phyloP scores from a whole-genome alignment of 2,888 invertebrate species.

The Calameuta pallipes region DNA sequence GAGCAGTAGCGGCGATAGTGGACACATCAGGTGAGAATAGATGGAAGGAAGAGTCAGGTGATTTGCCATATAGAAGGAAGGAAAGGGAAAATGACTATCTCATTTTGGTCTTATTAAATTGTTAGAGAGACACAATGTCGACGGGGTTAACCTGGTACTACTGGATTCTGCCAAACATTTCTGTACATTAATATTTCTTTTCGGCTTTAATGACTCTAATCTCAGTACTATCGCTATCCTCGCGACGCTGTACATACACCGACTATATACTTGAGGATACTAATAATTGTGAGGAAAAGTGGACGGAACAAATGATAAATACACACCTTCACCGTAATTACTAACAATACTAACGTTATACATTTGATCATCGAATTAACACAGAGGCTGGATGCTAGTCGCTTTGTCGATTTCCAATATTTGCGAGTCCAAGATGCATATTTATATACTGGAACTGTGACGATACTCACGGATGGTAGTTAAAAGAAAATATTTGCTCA shows the following conservation, averaged over 20 bases:
- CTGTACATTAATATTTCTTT: not conserved
- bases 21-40: constrained; percentile 78
- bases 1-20: constrained; percentile 85
- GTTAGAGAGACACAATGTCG: not conserved
- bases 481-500: not conserved
- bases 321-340: not conserved
- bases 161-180: not conserved
- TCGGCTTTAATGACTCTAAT: not conserved
- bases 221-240: not conserved
- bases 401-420: not conserved
- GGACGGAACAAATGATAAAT: not conserved
- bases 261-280: not conserved
- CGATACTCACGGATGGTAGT: not conserved
- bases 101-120: not conserved
- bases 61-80: not conserved
- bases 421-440: not conserved
- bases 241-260: not conserved
- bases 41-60: not conserved
- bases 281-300: not conserved
- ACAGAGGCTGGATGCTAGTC: not conserved
- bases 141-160: not conserved
- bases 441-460: not conserved
- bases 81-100: not conserved
- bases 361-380: not conserved
- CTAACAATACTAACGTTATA: not conserved